A percentile compares a stretch with the other conserved stretches of the same genome.
Conservation (phyloP, 2,888 invertebrate genomes). For the Rhogogaster chlorosoma region DNA sequence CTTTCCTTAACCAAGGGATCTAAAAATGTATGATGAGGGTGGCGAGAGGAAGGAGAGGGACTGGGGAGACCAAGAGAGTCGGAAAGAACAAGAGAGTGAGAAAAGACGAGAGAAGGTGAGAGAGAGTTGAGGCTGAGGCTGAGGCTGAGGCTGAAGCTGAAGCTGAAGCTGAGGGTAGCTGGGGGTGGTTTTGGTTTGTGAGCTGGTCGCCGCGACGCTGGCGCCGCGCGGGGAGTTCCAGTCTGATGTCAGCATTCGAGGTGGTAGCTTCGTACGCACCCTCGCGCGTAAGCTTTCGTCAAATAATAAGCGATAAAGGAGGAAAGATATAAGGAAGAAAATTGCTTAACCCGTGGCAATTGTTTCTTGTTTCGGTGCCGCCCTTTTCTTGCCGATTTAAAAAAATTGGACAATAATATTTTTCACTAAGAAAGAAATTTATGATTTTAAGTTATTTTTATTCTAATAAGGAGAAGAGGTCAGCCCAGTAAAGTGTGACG, state of each 20-base stretch:
- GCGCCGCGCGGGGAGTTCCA: constrained; percentile 73
- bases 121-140: constrained; percentile 25
- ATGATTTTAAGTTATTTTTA: not conserved
- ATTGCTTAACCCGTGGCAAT: not conserved
- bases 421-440: not conserved
- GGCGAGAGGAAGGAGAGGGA: constrained; percentile 48
- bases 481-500: not conserved
- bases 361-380: constrained; percentile 39
- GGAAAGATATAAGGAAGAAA: not conserved
- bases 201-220: constrained; percentile 70
- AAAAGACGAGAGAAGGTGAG: constrained; percentile 16
- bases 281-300: constrained; percentile 56
- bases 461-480: not conserved
- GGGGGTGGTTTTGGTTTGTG: constrained; percentile 66
- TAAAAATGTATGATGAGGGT: constrained; percentile 60
- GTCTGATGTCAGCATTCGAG: constrained; percentile 75
- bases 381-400: constrained; percentile 15
- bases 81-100: constrained; percentile 18
- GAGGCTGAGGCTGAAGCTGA: constrained; percentile 9
- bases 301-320: constrained; percentile 20
- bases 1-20: constrained; percentile 53
- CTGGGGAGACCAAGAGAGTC: constrained; percentile 47
- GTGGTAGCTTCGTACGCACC: constrained; percentile 73
- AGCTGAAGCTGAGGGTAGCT: constrained; percentile 49
- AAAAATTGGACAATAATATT: not conserved